Evolutionary conservation across 92 coral and sea anemone species (phyloP), one percentile per base, ranked within the genome.

Genomic region (Phenganax marumi): DNA sequence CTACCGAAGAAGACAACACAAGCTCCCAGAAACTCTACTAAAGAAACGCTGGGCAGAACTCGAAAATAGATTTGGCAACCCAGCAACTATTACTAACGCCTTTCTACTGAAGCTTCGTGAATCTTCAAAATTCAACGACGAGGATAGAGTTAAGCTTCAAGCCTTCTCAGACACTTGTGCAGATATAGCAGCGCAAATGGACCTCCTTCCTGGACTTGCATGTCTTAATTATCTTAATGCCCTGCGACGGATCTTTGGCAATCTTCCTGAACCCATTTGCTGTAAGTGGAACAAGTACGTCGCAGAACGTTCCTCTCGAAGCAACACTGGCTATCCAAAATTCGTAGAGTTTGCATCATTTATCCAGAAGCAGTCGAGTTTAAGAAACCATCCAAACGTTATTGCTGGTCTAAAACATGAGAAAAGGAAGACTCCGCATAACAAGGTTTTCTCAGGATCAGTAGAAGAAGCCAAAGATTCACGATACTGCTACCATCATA

Each of bases 161-260:
- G 65, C 68, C 69, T 88, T 88, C 62, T 82, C 84, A 11, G 91
- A 88, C 81, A 86, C 85, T 54, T 89, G 91, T 50, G 84, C 76
- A 5, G 91, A 89, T 50, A 74, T 86, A 10, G 87, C 81, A 24
- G 86, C 86, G 62, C 91, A 89, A 65, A 50, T 85, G 68, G 51
- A 76, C 3, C 53, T 62, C 19, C 89, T 89, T 52, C 81, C 89
- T 1, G 91, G 91, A 10, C 91, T 89, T 25, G 73, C 79, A 56
- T 89, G 86, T 56, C 87, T 85, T 14, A 89, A 81, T 57, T 89
- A 75, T 51, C 89, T 87, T 8, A 89, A 57, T 69, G 84, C 84
- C 24, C 52, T 89, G 12, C 89, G 72, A 52, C 89, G 89, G 13
- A 82, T 89, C 49, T 50, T 62, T 13, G 86, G 86, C 65, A 89